Percentiles rank a stretch among this genome's conserved stretches.
Evolutionary conservation across 2,797 vertebrate species (phyloP).

Genomic region (Nasua narica): DNA sequence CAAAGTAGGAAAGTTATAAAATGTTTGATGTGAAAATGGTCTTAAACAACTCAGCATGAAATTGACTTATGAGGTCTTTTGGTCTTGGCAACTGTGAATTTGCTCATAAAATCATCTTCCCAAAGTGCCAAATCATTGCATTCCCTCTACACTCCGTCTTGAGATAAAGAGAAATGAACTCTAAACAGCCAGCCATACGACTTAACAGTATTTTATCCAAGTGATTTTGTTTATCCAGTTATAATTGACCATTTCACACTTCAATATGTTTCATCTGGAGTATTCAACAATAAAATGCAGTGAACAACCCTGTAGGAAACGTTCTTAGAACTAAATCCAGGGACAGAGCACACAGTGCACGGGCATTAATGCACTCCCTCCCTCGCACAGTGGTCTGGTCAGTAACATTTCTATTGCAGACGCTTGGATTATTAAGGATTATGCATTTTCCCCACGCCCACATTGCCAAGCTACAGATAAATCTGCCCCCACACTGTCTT

Average conservation of each 20-base stretch:
- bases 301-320: neutral
- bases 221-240: neutral
- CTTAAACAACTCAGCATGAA: conserved; percentile 44
- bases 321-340: neutral
- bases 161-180: neutral
- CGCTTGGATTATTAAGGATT: neutral
- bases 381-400: neutral
- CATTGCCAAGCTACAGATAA: neutral
- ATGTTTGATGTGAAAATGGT: conserved; percentile 18
- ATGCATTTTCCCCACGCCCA: neutral
- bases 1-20: neutral
- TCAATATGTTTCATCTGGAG: neutral
- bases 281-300: neutral
- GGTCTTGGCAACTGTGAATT: conserved; percentile 25
- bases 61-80: neutral
- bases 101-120: neutral
- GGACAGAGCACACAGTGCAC: neutral
- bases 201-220: neutral
- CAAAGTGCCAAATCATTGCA: neutral
- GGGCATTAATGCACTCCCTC: neutral
- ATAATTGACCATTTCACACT: conserved; percentile 47
- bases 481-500: accelerated
- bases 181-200: neutral
- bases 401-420: neutral
- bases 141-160: neutral